Conservation (phyloP, 2,888 invertebrate species). For the Nomada goodeniana region DNA sequence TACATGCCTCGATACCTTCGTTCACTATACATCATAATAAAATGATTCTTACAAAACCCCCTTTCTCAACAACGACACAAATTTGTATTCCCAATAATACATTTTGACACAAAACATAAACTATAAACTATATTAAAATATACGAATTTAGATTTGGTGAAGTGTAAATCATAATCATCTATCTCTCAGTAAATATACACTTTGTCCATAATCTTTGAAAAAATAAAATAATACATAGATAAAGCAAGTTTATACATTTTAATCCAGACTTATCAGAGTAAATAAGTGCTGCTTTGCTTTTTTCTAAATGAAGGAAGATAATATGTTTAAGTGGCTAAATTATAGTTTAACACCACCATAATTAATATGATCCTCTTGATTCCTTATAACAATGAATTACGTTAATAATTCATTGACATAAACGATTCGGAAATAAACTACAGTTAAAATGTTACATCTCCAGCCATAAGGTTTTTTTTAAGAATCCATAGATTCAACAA, state of each 20-base stretch:
- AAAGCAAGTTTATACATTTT: conserved; percentile 77
- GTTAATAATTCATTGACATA: conserved; percentile 45
- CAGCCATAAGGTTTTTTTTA: conserved; percentile 51
- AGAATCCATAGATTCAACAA: conserved; percentile 65
- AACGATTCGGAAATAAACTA: conserved; percentile 67
- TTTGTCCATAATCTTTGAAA: conserved; percentile 76
- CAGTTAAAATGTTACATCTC: conserved; percentile 62
- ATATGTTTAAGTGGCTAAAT: conserved; percentile 74
- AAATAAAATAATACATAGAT: conserved; percentile 73
- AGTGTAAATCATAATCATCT: conserved; percentile 67
- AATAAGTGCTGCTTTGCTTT: conserved; percentile 66
- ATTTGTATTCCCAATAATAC: conserved; percentile 56
- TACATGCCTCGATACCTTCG: conserved; percentile 52
- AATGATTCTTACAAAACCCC: conserved; percentile 52
- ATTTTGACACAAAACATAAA: conserved; percentile 63
- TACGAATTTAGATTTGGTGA: conserved; percentile 65
- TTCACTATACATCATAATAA: conserved; percentile 57
- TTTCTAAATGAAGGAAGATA: conserved; percentile 64
- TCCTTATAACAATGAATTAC: conserved; percentile 57
- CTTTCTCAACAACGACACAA: conserved; percentile 54
- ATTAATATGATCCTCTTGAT: conserved; percentile 65
- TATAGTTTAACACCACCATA: conserved; percentile 69
- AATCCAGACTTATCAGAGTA: conserved; percentile 66
- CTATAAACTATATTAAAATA: conserved; percentile 66
- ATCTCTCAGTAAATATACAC: conserved; percentile 77